These are phyloP conservation scores for Leptopilina myrica DNA, from an alignment of 2,888 invertebrate species.

Conservation along the genomic window DNA sequence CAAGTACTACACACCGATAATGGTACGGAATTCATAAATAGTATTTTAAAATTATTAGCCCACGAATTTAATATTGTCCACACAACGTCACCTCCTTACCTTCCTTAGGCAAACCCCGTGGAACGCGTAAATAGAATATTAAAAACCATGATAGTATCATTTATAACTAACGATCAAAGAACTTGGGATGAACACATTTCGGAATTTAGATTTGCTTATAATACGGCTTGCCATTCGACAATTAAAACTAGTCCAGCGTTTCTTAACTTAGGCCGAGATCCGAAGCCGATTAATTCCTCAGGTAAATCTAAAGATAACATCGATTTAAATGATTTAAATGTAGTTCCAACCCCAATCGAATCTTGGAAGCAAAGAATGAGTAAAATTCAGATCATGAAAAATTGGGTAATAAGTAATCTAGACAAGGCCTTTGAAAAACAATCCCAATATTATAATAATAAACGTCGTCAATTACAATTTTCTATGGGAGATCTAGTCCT, in stretches of 20 bases:
- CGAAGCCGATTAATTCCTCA: neutral
- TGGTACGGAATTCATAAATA: neutral
- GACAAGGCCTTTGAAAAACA: neutral
- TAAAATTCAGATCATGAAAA: neutral
- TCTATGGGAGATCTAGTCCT: neutral
- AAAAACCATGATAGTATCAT: neutral
- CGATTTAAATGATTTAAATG: neutral
- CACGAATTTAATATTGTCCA: neutral
- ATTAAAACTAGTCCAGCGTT: conserved; percentile 42
- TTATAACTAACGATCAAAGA: conserved; percentile 38
- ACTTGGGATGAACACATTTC: conserved; percentile 43
- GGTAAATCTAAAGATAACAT: neutral
- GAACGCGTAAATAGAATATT: conserved; percentile 47
- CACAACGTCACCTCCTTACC: neutral
- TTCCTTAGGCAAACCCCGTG: conserved; percentile 42
- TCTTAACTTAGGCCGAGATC: conserved; percentile 42
- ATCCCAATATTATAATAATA: neutral
- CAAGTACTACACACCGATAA: neutral
- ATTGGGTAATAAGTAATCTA: neutral
- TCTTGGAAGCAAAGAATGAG: neutral
- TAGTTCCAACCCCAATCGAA: neutral
- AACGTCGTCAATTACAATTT: neutral
- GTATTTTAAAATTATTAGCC: neutral
- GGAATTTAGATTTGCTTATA: conserved; percentile 47
- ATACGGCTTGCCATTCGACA: conserved; percentile 42